Evolutionary conservation across 2,888 invertebrate genomes (phyloP).

Genomic region (Ferrisia virgata): DNA sequence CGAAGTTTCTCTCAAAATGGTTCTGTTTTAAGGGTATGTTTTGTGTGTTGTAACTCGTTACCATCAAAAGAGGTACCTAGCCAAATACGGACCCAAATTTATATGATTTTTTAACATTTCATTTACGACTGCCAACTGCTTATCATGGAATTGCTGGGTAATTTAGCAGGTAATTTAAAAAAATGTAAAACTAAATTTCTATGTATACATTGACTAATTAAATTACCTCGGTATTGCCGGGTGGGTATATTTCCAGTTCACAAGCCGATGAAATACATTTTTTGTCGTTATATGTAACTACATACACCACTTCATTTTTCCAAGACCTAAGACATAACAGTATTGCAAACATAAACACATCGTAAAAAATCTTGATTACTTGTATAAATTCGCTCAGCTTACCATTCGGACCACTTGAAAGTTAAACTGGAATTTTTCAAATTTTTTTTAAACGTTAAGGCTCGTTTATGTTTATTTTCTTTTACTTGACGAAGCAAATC

Average conservation of each 20-base stretch:
- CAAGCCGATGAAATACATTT: not conserved
- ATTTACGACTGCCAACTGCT: no score
- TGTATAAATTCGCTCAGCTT: not conserved
- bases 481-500: not conserved
- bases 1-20: no score
- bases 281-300: not conserved
- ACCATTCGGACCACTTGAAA: not conserved
- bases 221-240: not conserved
- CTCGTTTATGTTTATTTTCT: not conserved
- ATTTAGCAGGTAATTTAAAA: no score
- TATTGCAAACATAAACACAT: not conserved
- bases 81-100: no score
- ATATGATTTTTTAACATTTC: no score
- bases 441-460: not conserved
- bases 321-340: not conserved
- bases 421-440: not conserved
- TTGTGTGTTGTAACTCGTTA: no score
- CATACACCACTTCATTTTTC: not conserved
- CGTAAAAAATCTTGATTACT: not conserved
- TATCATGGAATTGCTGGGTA: no score
- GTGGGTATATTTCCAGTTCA: not conserved
- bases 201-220: not conserved
- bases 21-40: no score
- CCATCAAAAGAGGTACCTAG: no score
- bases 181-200: no score